phyloP scores from a whole-genome alignment of 2,888 invertebrate species.

The Biston betularia region DNA sequence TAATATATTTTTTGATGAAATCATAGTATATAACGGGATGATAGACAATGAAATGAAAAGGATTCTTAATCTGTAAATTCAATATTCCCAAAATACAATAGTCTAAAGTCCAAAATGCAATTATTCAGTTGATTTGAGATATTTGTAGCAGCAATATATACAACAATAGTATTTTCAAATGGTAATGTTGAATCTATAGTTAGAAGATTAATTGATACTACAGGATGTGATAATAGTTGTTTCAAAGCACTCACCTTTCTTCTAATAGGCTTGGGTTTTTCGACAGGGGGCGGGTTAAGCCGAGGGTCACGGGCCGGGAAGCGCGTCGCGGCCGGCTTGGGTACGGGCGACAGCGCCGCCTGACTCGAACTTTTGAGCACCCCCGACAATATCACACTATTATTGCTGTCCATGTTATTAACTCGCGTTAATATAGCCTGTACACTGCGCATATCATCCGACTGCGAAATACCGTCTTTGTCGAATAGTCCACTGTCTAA shows the following conservation, averaged over 20 bases:
- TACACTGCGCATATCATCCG: constrained; percentile 79
- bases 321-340: constrained; percentile 48
- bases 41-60: too few relatives aligned
- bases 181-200: too few relatives aligned
- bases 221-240: not conserved
- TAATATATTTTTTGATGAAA: too few relatives aligned
- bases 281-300: constrained; percentile 77
- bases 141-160: too few relatives aligned
- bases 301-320: constrained; percentile 72
- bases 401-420: constrained; percentile 83
- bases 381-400: constrained; percentile 80
- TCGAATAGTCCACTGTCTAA: constrained; percentile 78
- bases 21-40: too few relatives aligned
- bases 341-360: constrained; percentile 54
- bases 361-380: constrained; percentile 70
- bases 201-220: not conserved
- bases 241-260: constrained; percentile 76
- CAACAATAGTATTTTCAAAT: too few relatives aligned
- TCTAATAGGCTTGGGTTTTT: constrained; percentile 81
- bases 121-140: too few relatives aligned
- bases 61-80: too few relatives aligned
- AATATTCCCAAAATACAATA: too few relatives aligned
- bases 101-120: too few relatives aligned
- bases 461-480: constrained; percentile 71
- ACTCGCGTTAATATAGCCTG: constrained; percentile 82